Evolutionary conservation across 2,797 vertebrate species (phyloP).

Genomic region (Dallia pectoralis): DNA sequence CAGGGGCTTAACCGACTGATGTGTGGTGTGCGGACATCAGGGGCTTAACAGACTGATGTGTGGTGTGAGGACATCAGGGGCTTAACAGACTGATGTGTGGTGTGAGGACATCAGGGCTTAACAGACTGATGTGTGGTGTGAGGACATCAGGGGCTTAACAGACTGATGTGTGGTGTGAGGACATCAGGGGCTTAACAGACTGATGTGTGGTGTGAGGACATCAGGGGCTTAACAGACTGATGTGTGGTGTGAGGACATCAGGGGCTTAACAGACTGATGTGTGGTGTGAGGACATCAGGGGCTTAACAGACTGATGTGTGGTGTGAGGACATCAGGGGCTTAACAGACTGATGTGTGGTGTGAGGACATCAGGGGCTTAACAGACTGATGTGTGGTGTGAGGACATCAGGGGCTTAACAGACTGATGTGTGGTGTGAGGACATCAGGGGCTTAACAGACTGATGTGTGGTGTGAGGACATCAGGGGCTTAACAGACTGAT

Average conservation of each 20-base stretch:
- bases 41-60: too few species aligned
- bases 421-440: too few species aligned
- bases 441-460: too few species aligned
- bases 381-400: constrained; percentile 16
- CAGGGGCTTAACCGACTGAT: too few species aligned
- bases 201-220: too few species aligned
- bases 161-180: not conserved
- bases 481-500: too few species aligned
- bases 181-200: constrained; percentile 44
- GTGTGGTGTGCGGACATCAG: too few species aligned
- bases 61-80: too few species aligned
- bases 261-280: constrained; percentile 16
- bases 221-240: too few species aligned
- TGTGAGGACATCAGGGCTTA: constrained; percentile 32
- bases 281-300: too few species aligned
- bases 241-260: constrained; percentile 51
- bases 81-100: not conserved
- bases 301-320: not conserved
- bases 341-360: constrained; percentile 38
- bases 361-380: too few species aligned
- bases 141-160: too few species aligned
- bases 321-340: constrained; percentile 66
- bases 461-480: not conserved
- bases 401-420: constrained; percentile 49
- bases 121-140: constrained; percentile 24